Percentiles rank a stretch among this genome's conserved stretches.
phyloP scores from a whole-genome alignment of 1,140 invertebrate species.

The Physella acuta region DNA sequence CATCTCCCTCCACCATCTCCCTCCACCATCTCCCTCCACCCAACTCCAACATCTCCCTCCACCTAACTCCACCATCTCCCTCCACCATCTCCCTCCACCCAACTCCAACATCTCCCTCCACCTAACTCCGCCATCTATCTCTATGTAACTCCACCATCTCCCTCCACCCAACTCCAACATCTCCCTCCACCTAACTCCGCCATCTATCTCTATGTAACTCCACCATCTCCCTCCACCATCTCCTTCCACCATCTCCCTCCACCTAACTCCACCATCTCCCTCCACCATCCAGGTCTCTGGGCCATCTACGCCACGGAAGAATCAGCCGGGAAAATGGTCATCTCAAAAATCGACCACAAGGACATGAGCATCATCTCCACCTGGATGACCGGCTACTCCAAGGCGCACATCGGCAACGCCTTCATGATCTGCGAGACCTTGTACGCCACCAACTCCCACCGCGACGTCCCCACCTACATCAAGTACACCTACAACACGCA shows the following conservation, averaged over 20 bases:
- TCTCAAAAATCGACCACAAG: constrained; percentile 43
- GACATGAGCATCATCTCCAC: constrained; percentile 41
- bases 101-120: too few relatives aligned
- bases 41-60: neutral
- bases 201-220: too few relatives aligned
- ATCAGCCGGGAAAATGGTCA: constrained; percentile 46
- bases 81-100: too few relatives aligned
- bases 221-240: neutral
- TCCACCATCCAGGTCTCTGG: constrained; percentile 42
- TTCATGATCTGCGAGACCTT: constrained; percentile 54
- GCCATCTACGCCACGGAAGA: constrained; percentile 44
- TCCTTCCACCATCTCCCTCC: neutral
- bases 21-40: too few relatives aligned
- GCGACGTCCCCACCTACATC: constrained; percentile 44
- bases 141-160: too few relatives aligned
- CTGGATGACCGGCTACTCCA: constrained; percentile 47
- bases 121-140: too few relatives aligned
- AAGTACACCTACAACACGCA: constrained; percentile 49
- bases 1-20: neutral
- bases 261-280: neutral
- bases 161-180: too few relatives aligned
- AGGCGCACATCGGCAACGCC: constrained; percentile 43
- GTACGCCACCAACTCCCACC: constrained; percentile 46
- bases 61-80: neutral
- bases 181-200: too few relatives aligned